Percentiles rank a stretch among this genome's conserved stretches.
phyloP scores from a whole-genome alignment of 2,888 invertebrate genomes.

The Embidobia sp. region DNA sequence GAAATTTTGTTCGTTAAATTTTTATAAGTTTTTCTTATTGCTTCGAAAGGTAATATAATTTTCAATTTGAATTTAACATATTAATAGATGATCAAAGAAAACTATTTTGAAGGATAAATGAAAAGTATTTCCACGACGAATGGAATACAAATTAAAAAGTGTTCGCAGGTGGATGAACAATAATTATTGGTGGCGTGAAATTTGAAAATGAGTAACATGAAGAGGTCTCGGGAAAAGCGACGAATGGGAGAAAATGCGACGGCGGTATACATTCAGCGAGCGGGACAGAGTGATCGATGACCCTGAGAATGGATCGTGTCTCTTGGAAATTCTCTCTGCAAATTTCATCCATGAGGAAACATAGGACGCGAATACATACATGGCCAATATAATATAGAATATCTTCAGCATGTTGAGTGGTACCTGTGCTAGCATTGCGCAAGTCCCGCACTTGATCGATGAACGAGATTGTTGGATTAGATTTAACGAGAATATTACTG shows the following conservation, averaged over 20 bases:
- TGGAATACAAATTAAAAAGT: no score
- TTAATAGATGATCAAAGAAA: no score
- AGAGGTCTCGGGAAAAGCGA: conserved; percentile 12
- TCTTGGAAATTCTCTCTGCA: conserved; percentile 63
- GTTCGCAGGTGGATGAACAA: no score
- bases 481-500: conserved; percentile 66
- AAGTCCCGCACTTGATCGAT: conserved; percentile 69
- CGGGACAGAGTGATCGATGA: conserved; percentile 71
- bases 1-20: no score
- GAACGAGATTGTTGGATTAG: conserved; percentile 67
- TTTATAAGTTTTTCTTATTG: no score
- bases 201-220: conserved; percentile 34
- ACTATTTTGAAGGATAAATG: no score
- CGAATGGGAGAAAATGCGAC: conserved; percentile 31
- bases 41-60: no score
- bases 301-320: conserved; percentile 71
- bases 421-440: conserved; percentile 31
- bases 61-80: no score
- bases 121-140: no score
- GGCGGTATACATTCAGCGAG: conserved; percentile 17
- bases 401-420: conserved; percentile 63
- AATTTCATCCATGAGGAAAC: conserved; percentile 57
- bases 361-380: conserved; percentile 44
- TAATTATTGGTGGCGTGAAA: conserved; percentile 11
- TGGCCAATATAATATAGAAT: conserved; percentile 62